These are phyloP conservation scores for Scolopax bukidnonensis DNA, from an alignment of 2,797 vertebrate species.

Conservation along the genomic window DNA sequence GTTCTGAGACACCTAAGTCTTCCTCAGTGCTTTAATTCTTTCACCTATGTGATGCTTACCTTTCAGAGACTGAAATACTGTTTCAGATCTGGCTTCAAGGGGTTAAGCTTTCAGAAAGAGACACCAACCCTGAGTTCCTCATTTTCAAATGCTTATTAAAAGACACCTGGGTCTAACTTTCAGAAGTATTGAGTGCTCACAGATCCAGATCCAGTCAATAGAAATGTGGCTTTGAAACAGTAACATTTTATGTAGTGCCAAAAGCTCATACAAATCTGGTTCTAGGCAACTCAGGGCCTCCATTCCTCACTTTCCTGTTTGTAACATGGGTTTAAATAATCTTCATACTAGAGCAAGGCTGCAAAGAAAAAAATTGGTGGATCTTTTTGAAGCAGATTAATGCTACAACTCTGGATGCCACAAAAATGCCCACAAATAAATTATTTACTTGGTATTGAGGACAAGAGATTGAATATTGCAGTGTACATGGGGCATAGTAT, in stretches of 20 bases:
- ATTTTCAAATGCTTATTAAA: background rate
- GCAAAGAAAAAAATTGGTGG: background rate
- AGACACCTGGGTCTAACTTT: background rate
- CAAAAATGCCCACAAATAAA: background rate
- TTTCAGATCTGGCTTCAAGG: background rate
- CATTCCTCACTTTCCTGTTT: background rate
- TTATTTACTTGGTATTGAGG: background rate
- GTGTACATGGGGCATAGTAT: background rate
- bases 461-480: background rate
- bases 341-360: background rate
- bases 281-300: background rate
- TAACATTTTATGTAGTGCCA: background rate
- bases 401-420: background rate
- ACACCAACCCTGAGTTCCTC: background rate
- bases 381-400: background rate
- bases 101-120: background rate
- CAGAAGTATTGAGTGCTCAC: background rate
- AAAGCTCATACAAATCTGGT: background rate
- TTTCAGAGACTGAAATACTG: background rate
- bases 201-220: background rate
- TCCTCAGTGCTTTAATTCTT: background rate
- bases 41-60: background rate
- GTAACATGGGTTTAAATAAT: background rate
- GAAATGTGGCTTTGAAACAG: background rate
- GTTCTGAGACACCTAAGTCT: background rate